These are phyloP conservation scores for Tamandua tetradactyla DNA, from an alignment of 2,797 vertebrate genomes.

Conservation along the genomic window DNA sequence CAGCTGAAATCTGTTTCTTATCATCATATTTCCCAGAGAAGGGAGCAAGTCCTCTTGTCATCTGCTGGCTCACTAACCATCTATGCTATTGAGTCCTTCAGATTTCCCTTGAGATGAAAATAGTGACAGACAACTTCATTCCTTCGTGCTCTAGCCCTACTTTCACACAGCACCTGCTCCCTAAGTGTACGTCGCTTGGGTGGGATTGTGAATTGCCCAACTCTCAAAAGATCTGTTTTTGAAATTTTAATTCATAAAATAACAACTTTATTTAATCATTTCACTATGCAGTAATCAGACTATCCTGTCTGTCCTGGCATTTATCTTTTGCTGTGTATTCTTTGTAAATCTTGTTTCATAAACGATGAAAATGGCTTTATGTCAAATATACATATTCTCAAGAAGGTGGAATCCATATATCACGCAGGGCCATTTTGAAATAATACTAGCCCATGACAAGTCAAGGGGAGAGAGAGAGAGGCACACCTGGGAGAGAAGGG, in stretches of 20 bases:
- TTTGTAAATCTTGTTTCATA: conserved; percentile 12
- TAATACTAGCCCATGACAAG: neutral
- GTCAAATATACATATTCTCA: neutral
- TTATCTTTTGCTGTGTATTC: neutral
- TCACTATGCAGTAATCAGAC: neutral
- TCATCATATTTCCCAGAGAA: conserved; percentile 84
- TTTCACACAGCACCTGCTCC: conserved; percentile 79
- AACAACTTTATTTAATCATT: conserved; percentile 40
- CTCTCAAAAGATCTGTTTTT: conserved; percentile 42
- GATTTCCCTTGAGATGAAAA: conserved; percentile 81
- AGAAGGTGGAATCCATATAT: neutral
- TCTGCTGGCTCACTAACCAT: conserved; percentile 77
- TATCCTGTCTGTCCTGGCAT: neutral
- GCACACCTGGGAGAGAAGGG: neutral
- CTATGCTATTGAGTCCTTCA: conserved; percentile 59
- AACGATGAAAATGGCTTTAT: conserved; percentile 2
- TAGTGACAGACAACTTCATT: conserved; percentile 83
- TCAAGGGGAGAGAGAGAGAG: neutral
- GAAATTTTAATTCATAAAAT: conserved; percentile 63
- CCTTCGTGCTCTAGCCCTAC: conserved; percentile 76
- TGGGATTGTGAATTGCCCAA: conserved; percentile 41
- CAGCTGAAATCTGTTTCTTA: conserved; percentile 87
- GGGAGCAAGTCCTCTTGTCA: conserved; percentile 78
- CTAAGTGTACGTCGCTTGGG: conserved; percentile 64
- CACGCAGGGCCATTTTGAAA: neutral